phyloP scores from a whole-genome alignment of 2,797 vertebrate species.

The Vespertilio murinus region DNA sequence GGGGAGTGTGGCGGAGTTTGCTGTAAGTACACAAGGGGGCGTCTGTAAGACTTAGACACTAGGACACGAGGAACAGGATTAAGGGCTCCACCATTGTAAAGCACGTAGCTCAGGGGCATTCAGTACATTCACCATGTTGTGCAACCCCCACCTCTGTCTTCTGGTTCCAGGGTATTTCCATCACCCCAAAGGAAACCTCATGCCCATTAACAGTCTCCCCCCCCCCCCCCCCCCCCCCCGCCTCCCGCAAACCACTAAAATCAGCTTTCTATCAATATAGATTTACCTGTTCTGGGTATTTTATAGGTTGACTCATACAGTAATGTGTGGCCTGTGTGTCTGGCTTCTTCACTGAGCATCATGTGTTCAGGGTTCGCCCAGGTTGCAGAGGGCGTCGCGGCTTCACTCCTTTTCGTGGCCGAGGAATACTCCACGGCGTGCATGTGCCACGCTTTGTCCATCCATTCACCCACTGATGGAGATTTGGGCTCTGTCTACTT shows the following conservation, averaged over 20 bases:
- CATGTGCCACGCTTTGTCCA: background rate
- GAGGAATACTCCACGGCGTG: rapidly evolving
- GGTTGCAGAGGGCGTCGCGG: background rate
- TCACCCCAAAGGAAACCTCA: background rate
- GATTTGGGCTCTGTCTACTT: background rate
- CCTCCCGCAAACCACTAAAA: background rate
- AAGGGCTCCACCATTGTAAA: background rate
- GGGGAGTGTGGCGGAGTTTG: background rate
- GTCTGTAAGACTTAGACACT: background rate
- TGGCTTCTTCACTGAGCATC: background rate
- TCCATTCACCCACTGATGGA: background rate
- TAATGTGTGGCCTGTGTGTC: background rate
- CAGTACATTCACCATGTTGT: no score
- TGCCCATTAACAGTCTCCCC: background rate
- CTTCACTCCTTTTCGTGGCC: background rate
- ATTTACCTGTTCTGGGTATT: background rate
- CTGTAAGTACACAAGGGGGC: background rate
- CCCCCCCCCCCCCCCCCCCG: rapidly evolving
- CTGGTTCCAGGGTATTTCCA: background rate
- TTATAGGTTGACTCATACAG: background rate
- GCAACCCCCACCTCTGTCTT: background rate
- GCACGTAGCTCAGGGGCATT: background rate
- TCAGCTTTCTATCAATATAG: background rate
- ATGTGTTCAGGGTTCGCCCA: background rate
- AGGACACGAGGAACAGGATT: background rate